Conservation (phyloP, 92 coral and sea anemone species). For the Palythoa caribaeorum region DNA sequence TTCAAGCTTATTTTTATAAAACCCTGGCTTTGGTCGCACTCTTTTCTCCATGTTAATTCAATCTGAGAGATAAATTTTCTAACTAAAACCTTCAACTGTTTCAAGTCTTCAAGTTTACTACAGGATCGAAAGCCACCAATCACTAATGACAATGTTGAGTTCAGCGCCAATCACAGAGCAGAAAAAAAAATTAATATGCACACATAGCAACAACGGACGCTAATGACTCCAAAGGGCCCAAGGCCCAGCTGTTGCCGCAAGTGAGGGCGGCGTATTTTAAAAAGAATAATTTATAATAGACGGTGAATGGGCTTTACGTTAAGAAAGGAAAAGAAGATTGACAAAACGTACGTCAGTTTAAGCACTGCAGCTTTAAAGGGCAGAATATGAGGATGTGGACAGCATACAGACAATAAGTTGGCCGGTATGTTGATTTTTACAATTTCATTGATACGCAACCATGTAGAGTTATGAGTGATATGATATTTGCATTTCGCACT, state of each 20-base stretch:
- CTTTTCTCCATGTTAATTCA: background rate
- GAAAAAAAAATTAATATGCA: background rate
- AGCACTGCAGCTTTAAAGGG: too few relatives aligned
- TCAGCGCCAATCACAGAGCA: background rate
- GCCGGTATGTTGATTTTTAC: too few relatives aligned
- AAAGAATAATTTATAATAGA: background rate
- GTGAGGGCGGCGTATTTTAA: background rate
- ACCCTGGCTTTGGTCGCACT: conserved; percentile 19
- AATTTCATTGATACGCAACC: too few relatives aligned
- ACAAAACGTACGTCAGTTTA: too few relatives aligned
- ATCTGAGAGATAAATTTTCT: background rate
- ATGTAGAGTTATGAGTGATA: too few relatives aligned
- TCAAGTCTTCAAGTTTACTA: background rate
- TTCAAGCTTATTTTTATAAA: background rate
- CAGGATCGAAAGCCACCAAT: background rate
- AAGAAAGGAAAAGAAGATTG: background rate
- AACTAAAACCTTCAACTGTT: background rate
- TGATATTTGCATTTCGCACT: too few relatives aligned
- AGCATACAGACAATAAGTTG: too few relatives aligned
- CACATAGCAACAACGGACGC: background rate
- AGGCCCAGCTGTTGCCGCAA: background rate
- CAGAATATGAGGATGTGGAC: too few relatives aligned
- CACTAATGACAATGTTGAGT: background rate
- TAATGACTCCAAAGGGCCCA: background rate
- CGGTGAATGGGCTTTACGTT: background rate